These are phyloP conservation scores for Parus major DNA, from an alignment of 2,113 vertebrate species.

Conservation along the genomic window DNA sequence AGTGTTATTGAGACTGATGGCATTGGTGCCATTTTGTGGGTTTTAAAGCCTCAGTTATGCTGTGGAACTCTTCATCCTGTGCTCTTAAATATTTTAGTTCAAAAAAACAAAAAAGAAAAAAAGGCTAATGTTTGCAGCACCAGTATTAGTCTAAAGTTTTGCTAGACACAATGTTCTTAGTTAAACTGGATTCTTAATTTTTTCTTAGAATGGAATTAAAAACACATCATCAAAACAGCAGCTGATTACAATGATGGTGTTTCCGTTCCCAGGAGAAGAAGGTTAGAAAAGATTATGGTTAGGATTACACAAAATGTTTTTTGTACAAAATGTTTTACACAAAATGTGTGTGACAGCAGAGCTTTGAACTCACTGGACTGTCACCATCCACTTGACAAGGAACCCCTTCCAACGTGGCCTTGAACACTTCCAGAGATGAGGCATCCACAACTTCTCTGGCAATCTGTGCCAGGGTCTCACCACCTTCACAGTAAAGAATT, in stretches of 20 bases:
- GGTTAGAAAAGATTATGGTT: background rate
- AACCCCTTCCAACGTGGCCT: background rate
- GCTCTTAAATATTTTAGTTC: background rate
- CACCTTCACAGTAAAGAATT: background rate
- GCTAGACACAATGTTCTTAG: background rate
- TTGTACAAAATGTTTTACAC: too few species aligned
- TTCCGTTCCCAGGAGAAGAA: background rate
- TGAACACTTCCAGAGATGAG: background rate
- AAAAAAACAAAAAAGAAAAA: background rate
- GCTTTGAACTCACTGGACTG: background rate
- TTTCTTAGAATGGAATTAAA: background rate
- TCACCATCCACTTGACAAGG: background rate
- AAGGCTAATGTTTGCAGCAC: background rate
- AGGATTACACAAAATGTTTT: background rate
- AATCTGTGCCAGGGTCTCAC: background rate
- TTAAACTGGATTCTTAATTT: background rate
- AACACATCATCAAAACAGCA: background rate
- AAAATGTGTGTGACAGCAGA: background rate
- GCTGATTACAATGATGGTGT: background rate
- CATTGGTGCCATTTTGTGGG: background rate
- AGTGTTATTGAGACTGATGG: background rate
- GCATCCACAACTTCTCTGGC: background rate
- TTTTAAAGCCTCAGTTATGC: background rate
- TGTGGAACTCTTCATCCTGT: background rate
- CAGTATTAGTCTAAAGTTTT: background rate